A percentile compares a stretch with the other conserved stretches of the same genome.
Conservation (phyloP, 2,797 vertebrate genomes). For the Enteromius anoplus region DNA sequence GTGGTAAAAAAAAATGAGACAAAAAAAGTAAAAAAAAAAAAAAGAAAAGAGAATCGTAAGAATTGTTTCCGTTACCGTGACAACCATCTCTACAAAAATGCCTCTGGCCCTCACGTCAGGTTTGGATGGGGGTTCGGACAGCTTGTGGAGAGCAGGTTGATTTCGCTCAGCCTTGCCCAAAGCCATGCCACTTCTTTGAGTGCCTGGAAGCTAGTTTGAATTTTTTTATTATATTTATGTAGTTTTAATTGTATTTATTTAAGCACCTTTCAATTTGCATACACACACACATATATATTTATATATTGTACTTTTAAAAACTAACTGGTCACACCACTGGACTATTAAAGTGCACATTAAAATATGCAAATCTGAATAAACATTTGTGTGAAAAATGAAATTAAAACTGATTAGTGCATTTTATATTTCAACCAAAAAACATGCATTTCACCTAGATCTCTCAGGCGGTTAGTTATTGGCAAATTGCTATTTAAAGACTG, state of each 20-base stretch:
- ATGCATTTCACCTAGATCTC: neutral
- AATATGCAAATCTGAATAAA: too few relatives aligned
- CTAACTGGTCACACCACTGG: neutral
- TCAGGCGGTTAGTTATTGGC: neutral
- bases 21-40: neutral
- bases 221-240: neutral
- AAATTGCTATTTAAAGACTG: neutral
- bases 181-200: neutral
- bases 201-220: neutral
- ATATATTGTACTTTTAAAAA: neutral
- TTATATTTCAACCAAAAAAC: neutral
- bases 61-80: conserved; percentile 23
- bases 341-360: neutral
- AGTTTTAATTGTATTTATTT: neutral
- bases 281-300: neutral
- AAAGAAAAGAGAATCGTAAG: neutral
- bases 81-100: conserved; percentile 16
- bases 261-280: neutral
- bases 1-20: conserved; percentile 21
- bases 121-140: conserved; percentile 1
- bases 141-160: neutral
- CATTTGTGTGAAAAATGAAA: neutral
- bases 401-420: neutral
- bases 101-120: conserved; percentile 19
- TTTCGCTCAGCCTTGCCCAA: conserved; percentile 24